Base-by-base conservation (phyloP, 2,888 invertebrate species). In the Cheilosia scutellata region DNA sequence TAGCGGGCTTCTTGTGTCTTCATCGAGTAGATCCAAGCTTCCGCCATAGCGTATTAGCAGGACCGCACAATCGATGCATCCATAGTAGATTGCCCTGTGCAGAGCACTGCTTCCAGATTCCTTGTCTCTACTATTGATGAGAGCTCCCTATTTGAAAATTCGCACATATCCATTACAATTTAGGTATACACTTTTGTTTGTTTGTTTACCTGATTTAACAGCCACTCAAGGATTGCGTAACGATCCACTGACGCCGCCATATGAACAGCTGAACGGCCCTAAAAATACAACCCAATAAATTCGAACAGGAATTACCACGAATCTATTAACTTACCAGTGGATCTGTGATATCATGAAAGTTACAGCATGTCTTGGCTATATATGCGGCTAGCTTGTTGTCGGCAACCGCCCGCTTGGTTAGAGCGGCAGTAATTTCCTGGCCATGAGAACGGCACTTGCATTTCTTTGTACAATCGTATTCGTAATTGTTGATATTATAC, bases 1-100 rank as follows among this genome's bases (percentile, higher is more conserved):
- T 20, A 92, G 78, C 0, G 92, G 91, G 51, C 89, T 89, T 2
- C 90, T 88, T 0, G 89, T 90, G 66, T 93, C 91, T 49, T 89
- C 90, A 80, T 93, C 92, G 2, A 91, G 83, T 4, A 91, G 65
- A 0, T 92, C 92, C 42, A 90, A 51, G 49, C 89, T 91, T 7
- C 91, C 91, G 0, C 95, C 95, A 88, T 94, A 93, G 88, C 95
- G 94, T 88, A 97, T 93, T 2, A 98, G 93, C 47, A 94, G 92
- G 11, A 96, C 94, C 25, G 96, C 95, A 42, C 95, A 94, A 89
- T 95, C 94, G 87, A 98, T 94, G 89, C 97, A 96, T 0, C 97
- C 97, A 92, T 97, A 97, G 91, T 96, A 97, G 27, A 97, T 93
- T 86, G 96, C 95, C 68, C 96, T 93, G 90, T 98, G 98, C 29